Evolutionary conservation across 2,113 vertebrate genomes (phyloP).

Genomic region (Sus scrofa): T2T-Sscrofa CM000820.6:54949001-54949500

Average conservation of each 20-base stretch:
- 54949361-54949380: background rate
- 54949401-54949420: background rate
- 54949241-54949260: background rate
- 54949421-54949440: background rate
- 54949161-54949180: background rate
- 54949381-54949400: background rate
- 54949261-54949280: background rate
- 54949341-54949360: background rate
- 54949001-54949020: too few relatives aligned
- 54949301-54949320: background rate
- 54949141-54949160: background rate
- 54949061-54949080: background rate
- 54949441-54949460: background rate
- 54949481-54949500: background rate
- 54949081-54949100: background rate
- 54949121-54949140: background rate
- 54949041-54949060: too few relatives aligned
- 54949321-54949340: background rate
- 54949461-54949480: background rate
- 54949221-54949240: background rate
- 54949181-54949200: background rate
- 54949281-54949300: background rate
- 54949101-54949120: background rate
- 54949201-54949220: background rate
- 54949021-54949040: too few relatives aligned